Evolutionary conservation across 1,140 invertebrate species (phyloP).

Genomic region (Drosophila suzukii): DNA sequence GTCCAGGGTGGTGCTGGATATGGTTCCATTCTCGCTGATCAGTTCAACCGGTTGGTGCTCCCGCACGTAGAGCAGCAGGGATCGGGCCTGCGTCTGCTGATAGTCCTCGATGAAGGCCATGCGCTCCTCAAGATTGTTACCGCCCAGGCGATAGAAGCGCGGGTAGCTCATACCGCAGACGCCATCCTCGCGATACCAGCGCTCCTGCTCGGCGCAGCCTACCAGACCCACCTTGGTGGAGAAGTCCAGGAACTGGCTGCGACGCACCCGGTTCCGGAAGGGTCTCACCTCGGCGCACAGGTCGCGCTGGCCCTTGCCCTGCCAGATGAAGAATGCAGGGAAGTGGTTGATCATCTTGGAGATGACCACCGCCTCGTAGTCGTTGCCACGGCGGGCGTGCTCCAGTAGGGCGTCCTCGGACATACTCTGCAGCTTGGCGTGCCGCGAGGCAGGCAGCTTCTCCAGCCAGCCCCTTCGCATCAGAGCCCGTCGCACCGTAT

Average conservation of each 20-base stretch:
- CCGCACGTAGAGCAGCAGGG: constrained; percentile 91
- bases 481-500: constrained; percentile 85
- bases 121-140: constrained; percentile 84
- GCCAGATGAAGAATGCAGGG: constrained; percentile 87
- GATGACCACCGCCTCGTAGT: constrained; percentile 84
- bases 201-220: constrained; percentile 86
- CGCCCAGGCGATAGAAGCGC: constrained; percentile 86
- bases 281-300: constrained; percentile 79
- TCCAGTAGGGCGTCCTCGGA: constrained; percentile 68
- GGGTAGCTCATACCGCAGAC: constrained; percentile 86
- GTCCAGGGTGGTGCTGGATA: constrained; percentile 85
- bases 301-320: constrained; percentile 72
- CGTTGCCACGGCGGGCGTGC: constrained; percentile 75
- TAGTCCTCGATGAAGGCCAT: constrained; percentile 86
- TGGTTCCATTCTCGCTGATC: constrained; percentile 40
- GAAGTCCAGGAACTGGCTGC: constrained; percentile 86
- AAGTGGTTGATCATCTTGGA: constrained; percentile 87
- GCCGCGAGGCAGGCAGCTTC: constrained; percentile 84
- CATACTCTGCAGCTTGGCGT: constrained; percentile 82
- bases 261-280: constrained; percentile 86
- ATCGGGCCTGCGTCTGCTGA: constrained; percentile 92
- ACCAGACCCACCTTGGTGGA: constrained; percentile 87
- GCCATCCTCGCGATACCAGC: constrained; percentile 87
- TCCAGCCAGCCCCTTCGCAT: constrained; percentile 87
- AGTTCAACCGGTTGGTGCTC: constrained; percentile 67